These are phyloP conservation scores for Elmis aenea DNA, from an alignment of 2,888 invertebrate species.

Conservation along the genomic window DNA sequence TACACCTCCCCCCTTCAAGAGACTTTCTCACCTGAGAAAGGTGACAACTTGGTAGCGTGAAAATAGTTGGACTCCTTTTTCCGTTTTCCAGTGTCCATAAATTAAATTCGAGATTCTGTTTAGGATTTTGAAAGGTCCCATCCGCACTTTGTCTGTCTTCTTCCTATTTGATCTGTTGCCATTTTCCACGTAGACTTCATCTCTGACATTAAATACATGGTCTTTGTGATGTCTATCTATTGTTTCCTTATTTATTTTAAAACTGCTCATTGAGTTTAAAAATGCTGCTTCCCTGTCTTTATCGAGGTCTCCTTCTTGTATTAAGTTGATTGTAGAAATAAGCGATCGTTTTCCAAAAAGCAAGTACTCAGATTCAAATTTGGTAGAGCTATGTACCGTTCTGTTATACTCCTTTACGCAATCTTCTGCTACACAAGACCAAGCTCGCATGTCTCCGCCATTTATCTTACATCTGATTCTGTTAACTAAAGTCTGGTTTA, in stretches of 20 bases:
- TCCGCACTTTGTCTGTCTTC: conserved; percentile 30
- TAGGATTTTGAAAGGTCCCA: conserved; percentile 26
- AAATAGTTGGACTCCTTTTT: too few relatives aligned
- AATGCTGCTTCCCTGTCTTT: conserved; percentile 26
- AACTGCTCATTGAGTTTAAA: conserved; percentile 25
- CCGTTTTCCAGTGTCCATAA: too few relatives aligned
- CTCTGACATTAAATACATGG: conserved; percentile 29
- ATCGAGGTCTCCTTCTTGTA: too few relatives aligned
- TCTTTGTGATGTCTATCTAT: conserved; percentile 28
- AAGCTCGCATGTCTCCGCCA: conserved; percentile 22
- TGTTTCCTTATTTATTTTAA: conserved; percentile 28
- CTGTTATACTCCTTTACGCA: conserved; percentile 20
- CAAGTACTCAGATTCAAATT: conserved; percentile 28
- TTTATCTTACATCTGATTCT: conserved; percentile 29
- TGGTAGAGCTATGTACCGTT: conserved; percentile 10
- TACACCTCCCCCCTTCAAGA: too few relatives aligned
- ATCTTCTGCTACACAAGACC: conserved; percentile 28
- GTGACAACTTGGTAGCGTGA: too few relatives aligned
- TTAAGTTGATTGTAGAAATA: conserved; percentile 21
- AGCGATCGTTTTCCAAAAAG: conserved; percentile 25
- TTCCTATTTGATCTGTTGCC: conserved; percentile 31
- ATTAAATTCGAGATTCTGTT: conserved; percentile 27
- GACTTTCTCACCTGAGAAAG: too few relatives aligned
- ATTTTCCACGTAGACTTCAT: conserved; percentile 33
- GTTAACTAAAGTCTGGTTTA: conserved; percentile 29